Conservation (phyloP, 2,113 vertebrate species). For the Crocuta crocuta region DNA sequence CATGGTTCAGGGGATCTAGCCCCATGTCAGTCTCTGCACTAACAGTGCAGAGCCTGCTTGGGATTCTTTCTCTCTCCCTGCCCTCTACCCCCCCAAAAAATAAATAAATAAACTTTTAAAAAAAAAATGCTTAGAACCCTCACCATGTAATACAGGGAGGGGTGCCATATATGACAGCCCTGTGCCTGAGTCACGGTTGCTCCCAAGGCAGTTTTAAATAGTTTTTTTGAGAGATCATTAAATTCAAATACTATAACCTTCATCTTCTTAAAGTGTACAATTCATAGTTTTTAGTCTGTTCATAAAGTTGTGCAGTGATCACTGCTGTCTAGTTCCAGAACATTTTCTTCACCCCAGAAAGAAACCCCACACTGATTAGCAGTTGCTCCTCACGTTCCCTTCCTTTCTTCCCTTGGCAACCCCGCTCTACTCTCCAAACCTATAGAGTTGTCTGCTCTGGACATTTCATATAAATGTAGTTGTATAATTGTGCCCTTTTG, state of each 20-base stretch:
- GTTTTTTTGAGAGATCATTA: not conserved
- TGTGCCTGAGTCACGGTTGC: not conserved
- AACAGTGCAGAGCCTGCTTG: no score
- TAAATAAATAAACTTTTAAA: not conserved
- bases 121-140: constrained; percentile 23
- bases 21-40: no score
- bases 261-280: not conserved
- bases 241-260: not conserved
- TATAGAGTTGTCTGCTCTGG: not conserved
- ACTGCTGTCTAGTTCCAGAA: not conserved
- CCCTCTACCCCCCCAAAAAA: no score
- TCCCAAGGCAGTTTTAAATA: not conserved
- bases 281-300: not conserved
- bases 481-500: not conserved
- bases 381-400: not conserved
- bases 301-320: not conserved
- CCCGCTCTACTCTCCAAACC: not conserved
- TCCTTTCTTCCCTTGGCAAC: not conserved
- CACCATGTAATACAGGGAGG: not conserved
- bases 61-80: no score
- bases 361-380: not conserved
- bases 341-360: not conserved
- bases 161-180: not conserved
- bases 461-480: not conserved
- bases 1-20: no score